Conservation (phyloP, 2,888 invertebrate genomes). For the Petrolisthes cinctipes region DNA sequence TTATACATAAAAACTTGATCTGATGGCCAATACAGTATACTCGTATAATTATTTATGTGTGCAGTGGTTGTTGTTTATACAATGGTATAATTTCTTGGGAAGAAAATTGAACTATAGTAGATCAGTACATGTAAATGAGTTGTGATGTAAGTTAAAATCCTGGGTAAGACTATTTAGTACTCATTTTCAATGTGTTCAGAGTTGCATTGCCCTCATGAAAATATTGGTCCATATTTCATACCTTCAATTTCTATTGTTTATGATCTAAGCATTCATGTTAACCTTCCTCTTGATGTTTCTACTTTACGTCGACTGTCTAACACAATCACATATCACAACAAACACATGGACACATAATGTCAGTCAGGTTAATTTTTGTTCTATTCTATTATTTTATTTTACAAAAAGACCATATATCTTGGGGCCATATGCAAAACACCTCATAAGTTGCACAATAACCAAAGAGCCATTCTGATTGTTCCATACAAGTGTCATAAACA, state of each 20-base stretch:
- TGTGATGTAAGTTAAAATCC: neutral
- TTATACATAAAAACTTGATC: neutral
- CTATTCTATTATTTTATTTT: neutral
- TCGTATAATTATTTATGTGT: no score
- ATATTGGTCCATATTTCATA: neutral
- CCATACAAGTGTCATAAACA: no score
- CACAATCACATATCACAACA: constrained; percentile 7
- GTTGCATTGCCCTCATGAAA: neutral
- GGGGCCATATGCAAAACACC: no score
- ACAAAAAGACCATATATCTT: no score
- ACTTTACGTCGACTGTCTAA: constrained; percentile 6
- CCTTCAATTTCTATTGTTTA: neutral
- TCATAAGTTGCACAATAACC: no score
- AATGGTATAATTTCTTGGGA: no score
- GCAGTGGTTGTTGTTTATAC: no score
- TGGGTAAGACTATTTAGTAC: neutral
- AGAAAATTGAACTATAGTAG: no score
- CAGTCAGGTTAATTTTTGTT: neutral
- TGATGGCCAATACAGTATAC: neutral
- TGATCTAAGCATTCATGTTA: constrained; percentile 25
- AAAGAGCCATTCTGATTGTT: no score
- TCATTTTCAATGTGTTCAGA: neutral
- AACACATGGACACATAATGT: constrained; percentile 3
- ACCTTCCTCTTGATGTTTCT: neutral
- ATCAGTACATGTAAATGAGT: neutral